phyloP scores from a whole-genome alignment of 2,113 vertebrate species.

The Sigmodon hispidus region DNA sequence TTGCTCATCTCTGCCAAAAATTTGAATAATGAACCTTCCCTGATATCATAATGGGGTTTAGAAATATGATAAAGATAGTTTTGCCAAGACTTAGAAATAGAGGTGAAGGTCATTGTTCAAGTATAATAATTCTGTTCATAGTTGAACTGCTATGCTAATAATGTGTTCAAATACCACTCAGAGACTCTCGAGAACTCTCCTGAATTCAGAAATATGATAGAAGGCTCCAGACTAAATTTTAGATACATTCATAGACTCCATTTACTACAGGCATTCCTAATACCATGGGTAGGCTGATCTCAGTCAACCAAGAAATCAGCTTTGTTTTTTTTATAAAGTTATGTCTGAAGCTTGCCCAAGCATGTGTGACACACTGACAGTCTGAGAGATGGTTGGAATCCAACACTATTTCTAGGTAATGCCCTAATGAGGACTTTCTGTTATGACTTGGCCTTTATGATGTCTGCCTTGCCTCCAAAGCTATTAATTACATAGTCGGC shows the following conservation, averaged over 20 bases:
- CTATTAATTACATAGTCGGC: not conserved
- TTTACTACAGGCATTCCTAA: not conserved
- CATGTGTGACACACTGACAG: not conserved
- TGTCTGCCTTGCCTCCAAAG: not conserved
- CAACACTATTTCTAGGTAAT: not conserved
- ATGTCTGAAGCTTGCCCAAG: not conserved
- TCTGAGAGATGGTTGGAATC: not conserved
- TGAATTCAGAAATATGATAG: not conserved
- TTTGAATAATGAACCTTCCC: not conserved
- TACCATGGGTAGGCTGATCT: not conserved
- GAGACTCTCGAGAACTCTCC: not conserved
- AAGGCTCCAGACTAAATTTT: not conserved
- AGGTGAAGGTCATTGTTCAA: not conserved
- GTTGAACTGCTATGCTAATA: not conserved
- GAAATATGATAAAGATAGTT: not conserved
- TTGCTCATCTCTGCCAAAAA: not conserved
- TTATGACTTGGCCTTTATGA: too few species aligned
- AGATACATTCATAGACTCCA: not conserved
- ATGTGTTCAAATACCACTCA: not conserved
- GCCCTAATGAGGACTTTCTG: not conserved
- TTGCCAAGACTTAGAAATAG: not conserved
- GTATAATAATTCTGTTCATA: not conserved
- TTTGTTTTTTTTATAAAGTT: too few species aligned
- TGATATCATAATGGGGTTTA: not conserved
- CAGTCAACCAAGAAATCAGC: not conserved